These are phyloP conservation scores for Myotis findleyi DNA, from an alignment of 2,797 vertebrate species.

Conservation along the genomic window DNA sequence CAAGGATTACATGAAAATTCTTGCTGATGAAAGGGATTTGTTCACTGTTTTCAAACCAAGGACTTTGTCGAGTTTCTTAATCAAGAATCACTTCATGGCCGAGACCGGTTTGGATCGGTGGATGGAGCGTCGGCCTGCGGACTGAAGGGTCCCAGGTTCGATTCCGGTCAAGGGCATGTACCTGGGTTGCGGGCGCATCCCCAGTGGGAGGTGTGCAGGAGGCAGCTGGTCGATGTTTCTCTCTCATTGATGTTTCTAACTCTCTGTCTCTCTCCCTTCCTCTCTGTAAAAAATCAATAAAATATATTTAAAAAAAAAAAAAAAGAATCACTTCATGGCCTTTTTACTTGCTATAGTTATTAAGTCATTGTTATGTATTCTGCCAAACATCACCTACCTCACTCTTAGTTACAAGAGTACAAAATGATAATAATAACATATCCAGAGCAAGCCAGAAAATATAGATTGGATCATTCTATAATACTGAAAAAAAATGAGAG, in stretches of 20 bases:
- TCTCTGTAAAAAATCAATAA: no score
- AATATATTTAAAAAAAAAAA: no score
- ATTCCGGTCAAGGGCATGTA: no score
- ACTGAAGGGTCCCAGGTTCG: no score
- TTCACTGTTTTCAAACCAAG: slow-evolving; percentile 7
- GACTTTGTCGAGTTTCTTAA: neutral
- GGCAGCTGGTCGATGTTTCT: no score
- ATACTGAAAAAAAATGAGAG: neutral
- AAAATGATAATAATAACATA: neutral
- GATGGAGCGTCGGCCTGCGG: no score
- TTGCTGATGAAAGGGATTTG: neutral
- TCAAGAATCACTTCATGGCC: neutral
- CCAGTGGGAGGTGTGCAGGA: no score
- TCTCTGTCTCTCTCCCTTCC: no score
- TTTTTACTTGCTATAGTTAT: slow-evolving; percentile 28
- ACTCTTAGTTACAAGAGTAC: slow-evolving; percentile 30
- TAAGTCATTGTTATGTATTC: slow-evolving; percentile 19
- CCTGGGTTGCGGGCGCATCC: no score
- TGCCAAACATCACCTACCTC: slow-evolving; percentile 17
- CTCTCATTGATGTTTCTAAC: no score
- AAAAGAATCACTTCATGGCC: neutral
- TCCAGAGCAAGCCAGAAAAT: neutral
- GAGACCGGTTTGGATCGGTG: no score
- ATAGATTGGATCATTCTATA: neutral
- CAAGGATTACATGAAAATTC: neutral